These are phyloP conservation scores for Trilocha varians DNA, from an alignment of 2,888 invertebrate genomes.

Conservation along the genomic window DNA sequence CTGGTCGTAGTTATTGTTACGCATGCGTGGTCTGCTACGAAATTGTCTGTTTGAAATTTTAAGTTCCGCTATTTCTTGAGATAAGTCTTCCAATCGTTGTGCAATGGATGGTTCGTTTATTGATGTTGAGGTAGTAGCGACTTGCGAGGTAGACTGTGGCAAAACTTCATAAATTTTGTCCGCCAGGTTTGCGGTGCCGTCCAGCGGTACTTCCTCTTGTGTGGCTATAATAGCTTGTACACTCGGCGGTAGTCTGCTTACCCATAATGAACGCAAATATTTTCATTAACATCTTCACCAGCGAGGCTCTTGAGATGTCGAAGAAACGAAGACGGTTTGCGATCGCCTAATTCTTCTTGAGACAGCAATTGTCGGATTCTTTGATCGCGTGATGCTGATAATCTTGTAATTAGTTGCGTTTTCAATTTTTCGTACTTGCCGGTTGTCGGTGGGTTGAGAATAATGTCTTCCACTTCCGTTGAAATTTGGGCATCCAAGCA, in stretches of 20 bases:
- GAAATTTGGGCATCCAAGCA: slow-evolving; percentile 10
- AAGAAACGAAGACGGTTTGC: slow-evolving; percentile 15
- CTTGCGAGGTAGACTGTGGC: too few relatives aligned
- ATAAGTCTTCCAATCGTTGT: background rate
- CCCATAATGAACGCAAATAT: slow-evolving; percentile 13
- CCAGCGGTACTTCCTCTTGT: slow-evolving; percentile 5
- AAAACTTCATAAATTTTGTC: slow-evolving; percentile 4
- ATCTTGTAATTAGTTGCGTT: slow-evolving; percentile 6
- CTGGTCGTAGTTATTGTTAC: too few relatives aligned
- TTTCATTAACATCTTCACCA: slow-evolving; percentile 9
- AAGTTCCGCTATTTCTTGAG: background rate
- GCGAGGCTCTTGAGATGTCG: slow-evolving; percentile 13
- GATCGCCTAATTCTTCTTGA: slow-evolving; percentile 16
- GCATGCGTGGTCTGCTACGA: too few relatives aligned
- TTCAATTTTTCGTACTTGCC: slow-evolving; percentile 9
- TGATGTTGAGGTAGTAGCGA: too few relatives aligned
- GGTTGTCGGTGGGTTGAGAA: slow-evolving; percentile 11
- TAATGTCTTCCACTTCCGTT: slow-evolving; percentile 16
- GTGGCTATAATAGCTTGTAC: slow-evolving; percentile 11
- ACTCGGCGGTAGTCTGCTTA: slow-evolving; percentile 9
- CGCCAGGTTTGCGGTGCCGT: slow-evolving; percentile 4
- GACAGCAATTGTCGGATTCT: slow-evolving; percentile 13
- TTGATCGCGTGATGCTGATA: slow-evolving; percentile 14
- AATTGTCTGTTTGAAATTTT: too few relatives aligned
- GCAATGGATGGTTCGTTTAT: background rate